Evolutionary conservation across 2,888 invertebrate genomes (phyloP).

Genomic region (Parnassius orleans): DNA sequence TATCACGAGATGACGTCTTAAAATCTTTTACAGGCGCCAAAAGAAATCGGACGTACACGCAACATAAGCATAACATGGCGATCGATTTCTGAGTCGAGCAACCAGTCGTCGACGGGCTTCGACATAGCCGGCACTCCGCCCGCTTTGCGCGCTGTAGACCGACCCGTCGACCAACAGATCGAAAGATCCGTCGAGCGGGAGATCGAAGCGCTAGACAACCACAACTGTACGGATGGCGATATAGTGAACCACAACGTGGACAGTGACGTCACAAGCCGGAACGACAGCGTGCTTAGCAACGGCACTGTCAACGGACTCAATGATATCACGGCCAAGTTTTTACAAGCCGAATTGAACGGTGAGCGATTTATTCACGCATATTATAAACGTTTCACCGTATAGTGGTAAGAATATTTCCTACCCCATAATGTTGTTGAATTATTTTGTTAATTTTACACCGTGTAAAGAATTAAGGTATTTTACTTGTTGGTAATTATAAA

Average conservation of each 20-base stretch:
- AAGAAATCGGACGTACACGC: conserved; percentile 57
- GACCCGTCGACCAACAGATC: conserved; percentile 3
- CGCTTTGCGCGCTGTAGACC: conserved; percentile 34
- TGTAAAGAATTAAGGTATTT: too few species aligned
- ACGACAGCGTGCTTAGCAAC: conserved; percentile 35
- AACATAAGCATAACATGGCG: conserved; percentile 77
- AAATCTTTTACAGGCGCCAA: conserved; percentile 46
- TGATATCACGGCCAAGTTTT: conserved; percentile 58
- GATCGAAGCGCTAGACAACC: conserved; percentile 29
- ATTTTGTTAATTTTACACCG: too few species aligned
- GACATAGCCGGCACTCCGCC: conserved; percentile 50
- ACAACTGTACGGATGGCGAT: conserved; percentile 24
- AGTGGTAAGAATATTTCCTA: too few species aligned
- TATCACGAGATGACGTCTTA: background rate
- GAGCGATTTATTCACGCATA: conserved; percentile 32
- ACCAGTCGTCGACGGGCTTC: conserved; percentile 68
- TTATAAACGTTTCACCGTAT: background rate
- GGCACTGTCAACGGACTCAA: conserved; percentile 50
- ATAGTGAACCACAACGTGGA: conserved; percentile 5
- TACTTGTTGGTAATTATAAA: too few species aligned
- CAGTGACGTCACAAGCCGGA: background rate
- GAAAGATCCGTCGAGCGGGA: conserved; percentile 20
- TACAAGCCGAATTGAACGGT: conserved; percentile 74
- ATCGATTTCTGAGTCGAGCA: conserved; percentile 73
- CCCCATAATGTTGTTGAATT: too few species aligned